Evolutionary conservation across 2,113 vertebrate species (phyloP).

Genomic region (Parus major): DNA sequence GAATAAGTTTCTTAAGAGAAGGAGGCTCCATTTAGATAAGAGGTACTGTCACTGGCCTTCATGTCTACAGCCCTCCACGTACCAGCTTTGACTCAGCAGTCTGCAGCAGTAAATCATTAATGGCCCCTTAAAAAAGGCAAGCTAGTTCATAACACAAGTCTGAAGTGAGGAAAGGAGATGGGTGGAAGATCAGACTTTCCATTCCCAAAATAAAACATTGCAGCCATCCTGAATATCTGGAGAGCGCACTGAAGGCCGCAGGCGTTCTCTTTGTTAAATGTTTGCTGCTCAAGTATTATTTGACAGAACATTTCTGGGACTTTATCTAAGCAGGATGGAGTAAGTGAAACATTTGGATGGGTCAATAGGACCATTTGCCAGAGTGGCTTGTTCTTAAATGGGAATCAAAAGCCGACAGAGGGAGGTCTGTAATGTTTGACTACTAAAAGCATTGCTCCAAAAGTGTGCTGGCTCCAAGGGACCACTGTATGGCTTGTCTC

Average conservation of each 20-base stretch:
- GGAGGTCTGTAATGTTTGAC: slow-evolving; percentile 7
- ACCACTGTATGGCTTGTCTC: not conserved
- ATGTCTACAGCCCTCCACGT: rapidly evolving
- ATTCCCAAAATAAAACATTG: not conserved
- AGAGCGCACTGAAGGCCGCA: rapidly evolving
- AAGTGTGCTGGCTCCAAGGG: not conserved
- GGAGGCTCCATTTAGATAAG: slow-evolving; percentile 47
- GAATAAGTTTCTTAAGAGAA: not conserved
- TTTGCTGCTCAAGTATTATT: slow-evolving; percentile 23
- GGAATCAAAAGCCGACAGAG: not conserved
- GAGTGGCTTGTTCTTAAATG: slow-evolving; percentile 21
- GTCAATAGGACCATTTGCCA: slow-evolving; percentile 20
- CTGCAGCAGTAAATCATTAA: slow-evolving; percentile 31
- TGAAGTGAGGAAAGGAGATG: not conserved
- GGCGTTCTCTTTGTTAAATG: slow-evolving; percentile 47
- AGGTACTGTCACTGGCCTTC: not conserved
- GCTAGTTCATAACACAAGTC: not conserved
- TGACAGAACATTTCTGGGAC: slow-evolving; percentile 18
- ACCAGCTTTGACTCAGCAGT: slow-evolving; percentile 18
- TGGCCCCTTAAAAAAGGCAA: slow-evolving; percentile 9
- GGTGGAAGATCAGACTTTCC: not conserved
- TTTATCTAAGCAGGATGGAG: not conserved
- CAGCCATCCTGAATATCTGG: not conserved
- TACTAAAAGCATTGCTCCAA: slow-evolving; percentile 30
- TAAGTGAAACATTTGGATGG: not conserved